Evolutionary conservation across 2,888 invertebrate species (phyloP), one percentile per base, ranked within the genome.

Genomic region (Papilio gigon): DNA sequence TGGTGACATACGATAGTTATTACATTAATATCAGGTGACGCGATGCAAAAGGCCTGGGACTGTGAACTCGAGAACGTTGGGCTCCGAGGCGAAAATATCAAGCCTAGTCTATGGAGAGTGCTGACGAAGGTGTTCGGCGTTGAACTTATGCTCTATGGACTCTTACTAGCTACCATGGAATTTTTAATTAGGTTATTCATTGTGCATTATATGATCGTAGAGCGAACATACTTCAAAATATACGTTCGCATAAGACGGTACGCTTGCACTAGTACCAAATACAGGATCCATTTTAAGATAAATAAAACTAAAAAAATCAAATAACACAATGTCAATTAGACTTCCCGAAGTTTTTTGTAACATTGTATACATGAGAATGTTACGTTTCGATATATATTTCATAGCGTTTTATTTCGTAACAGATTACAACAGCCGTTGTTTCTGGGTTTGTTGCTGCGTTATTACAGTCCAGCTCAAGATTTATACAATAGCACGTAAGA

Each of bases 351-450:
- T 66, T 58, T 65, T 22, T 22, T 60, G 60, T 50, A 44, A 60
- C 14, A n/a, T 59, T 44, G 42, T 17, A 50, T 8, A 20, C 20
- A 53, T 33, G n/a, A 30, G 47, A 35, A 40, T 30, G 27, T 53
- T 27, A 40, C 37, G 12, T 65, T 71, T 70, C 33, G n/a, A 22
- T 30, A 37, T 61, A 14, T 42, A 50, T 27, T 37, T 61, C 67
- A 30, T 65, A 59, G 33, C 56, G 22, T 25, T 60, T 35, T 61
- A 66, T 70, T 72, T 68, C 64, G 68, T 42, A 74, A 65, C 82
- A 95, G 95, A 85, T 91, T 95, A 80, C 92, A 93, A 77, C 95
- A 95, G 83, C 95, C 95, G 35, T 81, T 94, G 73, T 94, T 94
- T 79, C 85, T 95, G 76, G 94, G 94, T 47, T 86, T 93, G 70